Evolutionary conservation across 2,113 vertebrate genomes (phyloP), one percentile per base, ranked within the genome.

Genomic region (Pteropus alecto): DNA sequence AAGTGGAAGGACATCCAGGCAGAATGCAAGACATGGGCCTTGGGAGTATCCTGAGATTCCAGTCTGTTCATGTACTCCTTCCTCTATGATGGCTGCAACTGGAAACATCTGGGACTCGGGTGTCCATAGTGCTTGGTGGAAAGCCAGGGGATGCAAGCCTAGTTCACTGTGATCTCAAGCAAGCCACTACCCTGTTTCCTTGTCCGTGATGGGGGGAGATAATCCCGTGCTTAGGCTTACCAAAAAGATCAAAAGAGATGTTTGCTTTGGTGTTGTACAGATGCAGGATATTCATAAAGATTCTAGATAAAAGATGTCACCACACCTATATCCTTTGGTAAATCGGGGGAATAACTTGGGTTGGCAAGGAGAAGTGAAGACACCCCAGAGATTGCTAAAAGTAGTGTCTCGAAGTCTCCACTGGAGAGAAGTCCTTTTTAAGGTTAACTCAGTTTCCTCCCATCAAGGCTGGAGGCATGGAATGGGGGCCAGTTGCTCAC

Each of bases 361-460:
- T 74, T 54, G 68, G 48, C 58, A 11, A 84, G 43, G 67, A 87
- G 92, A 71, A 74, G 43, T 46, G 51, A 79, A 38, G 38, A 43
- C 5, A 46, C 70, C 30, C 30, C 41, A 38, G 28, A 87, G 56
- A 18, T 5, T 48, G 79, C 85, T 94, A 81, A 93, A 89, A 71
- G 79, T 63, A 88, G 65, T 18, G 56, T 93, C 74, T 87, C 1
- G 0, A 26, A 6, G 13, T 58, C 73, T 96, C 77, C 21, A 26
- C 14, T 54, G 93, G 92, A 87, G 92, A 93, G 65, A 70, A 43
- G 5, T 65, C 63, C 82, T 65, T 90, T 83, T 91, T 46, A 92
- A 73, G 38, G 46, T 85, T 77, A 93, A 63, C 88, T 51, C 30
- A 13, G 68, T 86, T 94, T 92, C 38, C 33, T 97, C 43, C 46